phyloP scores from a whole-genome alignment of 2,888 invertebrate species.

The Agriotes lineatus region DNA sequence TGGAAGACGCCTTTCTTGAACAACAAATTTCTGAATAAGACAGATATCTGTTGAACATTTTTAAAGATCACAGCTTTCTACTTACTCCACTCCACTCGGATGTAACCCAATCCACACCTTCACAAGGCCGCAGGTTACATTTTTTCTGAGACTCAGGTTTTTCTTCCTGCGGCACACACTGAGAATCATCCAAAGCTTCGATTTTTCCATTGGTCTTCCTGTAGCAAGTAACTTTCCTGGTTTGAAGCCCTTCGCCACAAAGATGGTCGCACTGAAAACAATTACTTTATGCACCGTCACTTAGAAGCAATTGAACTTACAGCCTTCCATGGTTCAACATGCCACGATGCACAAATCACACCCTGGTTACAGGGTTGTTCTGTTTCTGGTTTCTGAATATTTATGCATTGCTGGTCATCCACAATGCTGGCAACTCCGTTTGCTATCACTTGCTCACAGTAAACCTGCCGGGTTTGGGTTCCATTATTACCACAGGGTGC shows the following conservation, averaged over 20 bases:
- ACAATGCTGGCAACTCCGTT: constrained; percentile 80
- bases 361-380: constrained; percentile 82
- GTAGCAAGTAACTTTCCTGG: constrained; percentile 84
- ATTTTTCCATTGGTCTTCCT: constrained; percentile 75
- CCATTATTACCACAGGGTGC: constrained; percentile 86
- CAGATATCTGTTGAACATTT: not conserved
- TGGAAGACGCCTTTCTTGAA: too few species aligned
- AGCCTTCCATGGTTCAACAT: constrained; percentile 90
- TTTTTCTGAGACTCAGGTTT: constrained; percentile 78
- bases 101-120: constrained; percentile 91
- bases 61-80: not conserved
- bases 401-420: constrained; percentile 80
- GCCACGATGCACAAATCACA: constrained; percentile 87
- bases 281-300: constrained; percentile 75
- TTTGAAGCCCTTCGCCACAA: constrained; percentile 91
- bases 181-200: constrained; percentile 75
- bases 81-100: constrained; percentile 91
- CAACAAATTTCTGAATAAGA: constrained; percentile 11
- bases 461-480: constrained; percentile 76
- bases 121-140: constrained; percentile 87
- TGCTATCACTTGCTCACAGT: constrained; percentile 83
- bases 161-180: constrained; percentile 72
- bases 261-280: constrained; percentile 82
- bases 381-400: constrained; percentile 76
- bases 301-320: constrained; percentile 67